These are phyloP conservation scores for Ceratothoa steindachneri DNA, from an alignment of 2,888 invertebrate genomes.

Conservation along the genomic window DNA sequence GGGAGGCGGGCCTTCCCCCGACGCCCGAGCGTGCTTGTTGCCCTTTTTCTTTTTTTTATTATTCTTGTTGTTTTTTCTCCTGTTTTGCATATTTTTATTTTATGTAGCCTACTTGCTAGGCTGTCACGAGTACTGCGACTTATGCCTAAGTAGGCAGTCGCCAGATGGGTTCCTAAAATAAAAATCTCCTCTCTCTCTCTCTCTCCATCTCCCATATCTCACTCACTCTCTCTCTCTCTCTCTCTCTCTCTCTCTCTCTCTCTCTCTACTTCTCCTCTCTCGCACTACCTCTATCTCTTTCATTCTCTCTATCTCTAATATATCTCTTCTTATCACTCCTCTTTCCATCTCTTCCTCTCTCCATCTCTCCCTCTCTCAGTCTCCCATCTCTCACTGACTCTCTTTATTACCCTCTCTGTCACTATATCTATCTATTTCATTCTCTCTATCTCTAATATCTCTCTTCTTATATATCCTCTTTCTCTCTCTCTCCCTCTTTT, in stretches of 20 bases:
- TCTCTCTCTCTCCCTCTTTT: not conserved
- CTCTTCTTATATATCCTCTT: not conserved
- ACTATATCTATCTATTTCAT: not conserved
- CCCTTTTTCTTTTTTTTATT: not conserved
- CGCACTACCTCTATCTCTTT: too few species aligned
- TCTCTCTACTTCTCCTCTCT: conserved; percentile 1
- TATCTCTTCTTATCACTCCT: not conserved
- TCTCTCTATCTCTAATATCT: not conserved
- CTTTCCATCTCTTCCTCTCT: not conserved
- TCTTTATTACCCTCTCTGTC: not conserved
- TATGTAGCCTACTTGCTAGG: not conserved
- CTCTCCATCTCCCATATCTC: too few species aligned
- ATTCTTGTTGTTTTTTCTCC: too few species aligned
- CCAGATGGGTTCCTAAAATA: too few species aligned
- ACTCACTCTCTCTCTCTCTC: not conserved
- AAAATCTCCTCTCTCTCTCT: too few species aligned
- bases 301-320: too few species aligned
- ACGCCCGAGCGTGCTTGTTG: too few species aligned
- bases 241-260: not conserved
- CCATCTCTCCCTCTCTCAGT: too few species aligned
- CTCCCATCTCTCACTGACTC: not conserved
- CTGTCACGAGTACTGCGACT: too few species aligned
- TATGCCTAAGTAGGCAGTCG: too few species aligned
- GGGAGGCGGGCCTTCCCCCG: too few species aligned
- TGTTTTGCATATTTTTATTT: not conserved